Evolutionary conservation across 2,113 vertebrate genomes (phyloP), one percentile per base, ranked within the genome.

Genomic region (Tetraodon nigroviridis): DNA sequence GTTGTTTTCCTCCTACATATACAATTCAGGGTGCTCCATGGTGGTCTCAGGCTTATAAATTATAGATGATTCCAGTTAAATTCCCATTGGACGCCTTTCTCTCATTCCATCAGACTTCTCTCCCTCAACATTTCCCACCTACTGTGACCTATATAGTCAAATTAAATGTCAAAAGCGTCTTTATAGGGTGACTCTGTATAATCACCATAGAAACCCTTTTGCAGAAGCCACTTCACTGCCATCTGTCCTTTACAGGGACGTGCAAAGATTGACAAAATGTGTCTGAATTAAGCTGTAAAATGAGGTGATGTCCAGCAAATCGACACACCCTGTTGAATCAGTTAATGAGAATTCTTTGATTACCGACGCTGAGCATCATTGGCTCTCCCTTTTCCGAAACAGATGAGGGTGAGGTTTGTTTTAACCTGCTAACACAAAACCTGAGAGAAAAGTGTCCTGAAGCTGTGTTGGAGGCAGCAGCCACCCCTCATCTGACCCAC

Each of bases 201-300:
- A 60, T 61, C 41, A 24, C 18, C 32, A 44, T 20, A 67, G n/a
- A 49, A 55, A 68, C 51, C 13, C n/a, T 13, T 22, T 7, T 21
- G 10, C 32, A 37, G 32, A 37, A 10, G 32, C 32, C 32, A 37
- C 32, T 37, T 37, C 32, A 37, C 32, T 37, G 32, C 32, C 2
- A 4, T 14, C 6, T 57, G 37, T 56, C 12, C n/a, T 5, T 27
- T 42, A 44, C n/a, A 60, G 40, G 49, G 41, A n/a, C 0, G 2
- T 11, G 22, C 49, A 53, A 15, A 17, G 6, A 32, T 29, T 16
- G 1, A 12, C 17, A 44, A 5, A 55, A 24, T 27, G 2, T 56
- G n/a, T 0, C 18, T 37, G 27, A 52, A 53, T 10, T 17, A 13
- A 37, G 32, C 32, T 12, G 32, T 37, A 7, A 37, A 20, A 1